These are phyloP conservation scores for Pemphigus obesinymphae DNA, from an alignment of 1,140 invertebrate genomes.

Conservation along the genomic window DNA sequence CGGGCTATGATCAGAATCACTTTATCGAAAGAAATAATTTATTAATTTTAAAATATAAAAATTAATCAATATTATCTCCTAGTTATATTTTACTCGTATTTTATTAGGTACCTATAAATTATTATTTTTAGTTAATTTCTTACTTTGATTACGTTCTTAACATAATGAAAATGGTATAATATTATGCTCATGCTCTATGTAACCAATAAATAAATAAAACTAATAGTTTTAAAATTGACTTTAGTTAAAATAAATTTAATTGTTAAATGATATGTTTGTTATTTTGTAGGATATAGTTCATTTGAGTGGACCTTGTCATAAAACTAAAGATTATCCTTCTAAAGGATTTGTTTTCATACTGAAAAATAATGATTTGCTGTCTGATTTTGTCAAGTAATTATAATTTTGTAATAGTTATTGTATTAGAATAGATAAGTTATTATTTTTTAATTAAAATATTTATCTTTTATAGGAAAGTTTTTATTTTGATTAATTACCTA, in stretches of 20 bases:
- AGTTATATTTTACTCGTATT: too few relatives aligned
- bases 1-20: too few relatives aligned
- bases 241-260: background rate
- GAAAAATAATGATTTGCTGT: constrained; percentile 49
- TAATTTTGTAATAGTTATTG: background rate
- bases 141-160: too few relatives aligned
- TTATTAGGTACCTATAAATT: too few relatives aligned
- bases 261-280: background rate
- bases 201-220: too few relatives aligned
- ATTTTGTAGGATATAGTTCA: constrained; percentile 54
- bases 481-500: constrained; percentile 55
- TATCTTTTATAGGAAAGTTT: constrained; percentile 49
- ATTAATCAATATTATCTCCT: too few relatives aligned
- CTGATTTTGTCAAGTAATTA: constrained; percentile 49
- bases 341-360: constrained; percentile 63
- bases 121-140: too few relatives aligned
- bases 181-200: too few relatives aligned
- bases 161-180: too few relatives aligned
- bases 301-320: constrained; percentile 54
- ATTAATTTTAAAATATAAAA: too few relatives aligned
- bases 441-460: background rate
- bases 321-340: constrained; percentile 56
- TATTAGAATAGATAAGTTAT: background rate
- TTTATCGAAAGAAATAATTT: too few relatives aligned
- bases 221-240: too few relatives aligned